These are phyloP conservation scores for Tinea semifulvella DNA, from an alignment of 2,888 invertebrate species.

Conservation along the genomic window DNA sequence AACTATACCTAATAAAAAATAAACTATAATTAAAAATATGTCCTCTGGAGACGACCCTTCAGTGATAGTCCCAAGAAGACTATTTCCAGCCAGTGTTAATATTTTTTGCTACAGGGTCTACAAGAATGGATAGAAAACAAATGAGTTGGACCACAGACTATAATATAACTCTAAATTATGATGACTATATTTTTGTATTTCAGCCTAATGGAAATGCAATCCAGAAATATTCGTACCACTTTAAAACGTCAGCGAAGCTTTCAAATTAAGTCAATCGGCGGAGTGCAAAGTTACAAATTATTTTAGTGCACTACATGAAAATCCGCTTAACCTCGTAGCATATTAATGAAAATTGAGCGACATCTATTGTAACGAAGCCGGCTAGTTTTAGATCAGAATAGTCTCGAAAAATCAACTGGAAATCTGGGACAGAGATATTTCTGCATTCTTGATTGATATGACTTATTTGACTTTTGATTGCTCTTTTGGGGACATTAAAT, in stretches of 20 bases:
- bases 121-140: too few species aligned
- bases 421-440: constrained; percentile 55
- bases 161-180: too few species aligned
- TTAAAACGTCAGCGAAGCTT: background rate
- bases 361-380: constrained; percentile 40
- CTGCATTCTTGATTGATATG: constrained; percentile 6
- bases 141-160: too few species aligned
- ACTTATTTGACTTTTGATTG: too few species aligned
- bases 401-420: constrained; percentile 24
- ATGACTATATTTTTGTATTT: too few species aligned
- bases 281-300: constrained; percentile 24
- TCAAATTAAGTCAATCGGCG: constrained; percentile 6
- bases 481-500: too few species aligned
- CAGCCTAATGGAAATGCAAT: constrained; percentile 3
- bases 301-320: constrained; percentile 55
- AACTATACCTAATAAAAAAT: too few species aligned
- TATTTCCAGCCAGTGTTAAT: too few species aligned
- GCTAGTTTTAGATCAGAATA: constrained; percentile 46
- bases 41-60: too few species aligned
- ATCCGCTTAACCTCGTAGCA: constrained; percentile 57
- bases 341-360: constrained; percentile 66
- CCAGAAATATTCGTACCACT: background rate
- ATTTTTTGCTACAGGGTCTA: too few species aligned
- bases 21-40: too few species aligned
- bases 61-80: too few species aligned